Conservation (phyloP, 2,797 vertebrate species). For the Pogoniulus pusillus region DNA sequence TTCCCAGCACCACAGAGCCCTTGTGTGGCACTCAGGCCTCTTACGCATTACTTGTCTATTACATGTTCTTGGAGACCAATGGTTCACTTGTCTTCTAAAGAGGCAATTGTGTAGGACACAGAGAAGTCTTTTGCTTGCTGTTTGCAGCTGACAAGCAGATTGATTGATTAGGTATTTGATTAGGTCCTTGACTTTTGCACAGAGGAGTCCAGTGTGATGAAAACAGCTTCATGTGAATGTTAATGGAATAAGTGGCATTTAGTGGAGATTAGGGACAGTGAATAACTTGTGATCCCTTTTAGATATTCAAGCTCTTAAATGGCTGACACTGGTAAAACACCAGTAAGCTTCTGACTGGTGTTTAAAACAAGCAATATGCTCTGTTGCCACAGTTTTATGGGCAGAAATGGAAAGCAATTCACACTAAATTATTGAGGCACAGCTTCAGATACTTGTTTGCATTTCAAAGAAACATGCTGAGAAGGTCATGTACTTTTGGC, state of each 20-base stretch:
- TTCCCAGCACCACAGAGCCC: background rate
- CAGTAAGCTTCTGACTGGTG: background rate
- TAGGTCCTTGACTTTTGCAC: background rate
- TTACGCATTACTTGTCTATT: accelerated
- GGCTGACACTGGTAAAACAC: background rate
- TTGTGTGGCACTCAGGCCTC: background rate
- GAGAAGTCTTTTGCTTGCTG: conserved; percentile 10
- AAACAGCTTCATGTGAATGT: background rate
- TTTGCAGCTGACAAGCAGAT: background rate
- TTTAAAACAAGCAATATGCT: background rate
- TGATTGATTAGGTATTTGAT: conserved; percentile 28
- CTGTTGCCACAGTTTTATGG: background rate
- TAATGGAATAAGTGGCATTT: background rate
- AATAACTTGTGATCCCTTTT: background rate
- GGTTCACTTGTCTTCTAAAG: background rate
- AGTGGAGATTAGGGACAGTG: background rate
- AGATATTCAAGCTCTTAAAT: background rate
- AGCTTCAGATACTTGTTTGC: background rate
- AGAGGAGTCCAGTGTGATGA: background rate
- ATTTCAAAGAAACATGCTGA: conserved; percentile 3
- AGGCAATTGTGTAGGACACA: conserved; percentile 25
- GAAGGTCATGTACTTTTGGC: background rate
- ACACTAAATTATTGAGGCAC: background rate
- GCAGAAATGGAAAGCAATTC: background rate
- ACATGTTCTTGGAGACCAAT: background rate